Base-by-base conservation (phyloP, 1,140 invertebrate genomes). In the Drosophila sulfurigaster region DNA sequence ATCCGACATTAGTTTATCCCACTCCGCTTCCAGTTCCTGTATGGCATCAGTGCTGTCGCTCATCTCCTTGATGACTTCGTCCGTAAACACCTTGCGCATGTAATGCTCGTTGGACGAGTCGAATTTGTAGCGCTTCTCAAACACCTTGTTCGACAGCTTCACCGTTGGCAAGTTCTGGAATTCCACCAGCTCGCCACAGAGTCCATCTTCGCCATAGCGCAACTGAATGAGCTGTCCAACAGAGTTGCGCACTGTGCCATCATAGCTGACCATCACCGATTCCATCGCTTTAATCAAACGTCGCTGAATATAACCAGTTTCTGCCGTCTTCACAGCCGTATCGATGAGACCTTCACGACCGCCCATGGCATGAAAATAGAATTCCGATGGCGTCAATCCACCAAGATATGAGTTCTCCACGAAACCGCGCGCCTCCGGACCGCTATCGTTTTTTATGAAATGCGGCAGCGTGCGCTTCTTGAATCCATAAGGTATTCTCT, bases 251-350 rank as follows among this genome's bases (percentile, higher is more conserved):
- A 99, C 97, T 0, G 98, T 99, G 10, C 98, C 98, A 88, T 99
- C 98, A 83, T 99, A 99, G 91, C 98, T 97, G 4, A 99, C 98
- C 99, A 99, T 99, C 35, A 99, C 98, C 91, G 97, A 98, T 94
- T 99, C 99, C 99, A 99, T 99, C 96, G 99, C 99, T 94, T 99
- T 99, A 93, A 99, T 99, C 32, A 99, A 93, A 95, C 99, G 97
- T 93, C 99, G 96, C 93, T 99, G 99, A 92, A 99, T 99, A 92
- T 99, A 99, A 86, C 97, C 98, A 85, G 99, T 99, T 95, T 99
- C 99, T 48, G 99, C 99, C 81, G 99, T 99, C 94, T 99, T 99
- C 20, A 99, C 99, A 93, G 99, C 99, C 75, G 99, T 99, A 98
- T 99, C 99, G 93, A 99, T 99, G 73, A 99, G 96, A 97, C 99